These are phyloP conservation scores for Allolobophora icterica DNA, from an alignment of 2,888 invertebrate species.

Conservation along the genomic window DNA sequence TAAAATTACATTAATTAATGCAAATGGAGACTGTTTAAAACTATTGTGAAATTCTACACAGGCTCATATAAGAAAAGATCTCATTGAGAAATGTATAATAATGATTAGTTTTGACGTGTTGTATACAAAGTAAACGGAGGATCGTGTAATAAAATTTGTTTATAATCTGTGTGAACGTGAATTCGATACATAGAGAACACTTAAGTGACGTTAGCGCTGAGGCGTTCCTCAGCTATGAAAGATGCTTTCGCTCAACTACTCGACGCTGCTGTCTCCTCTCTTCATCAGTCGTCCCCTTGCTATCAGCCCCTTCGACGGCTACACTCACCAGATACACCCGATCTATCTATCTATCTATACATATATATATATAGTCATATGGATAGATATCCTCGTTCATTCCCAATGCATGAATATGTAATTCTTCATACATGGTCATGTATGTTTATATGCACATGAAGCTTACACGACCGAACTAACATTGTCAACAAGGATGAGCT, in stretches of 20 bases:
- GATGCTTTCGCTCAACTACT: background rate
- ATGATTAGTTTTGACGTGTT: background rate
- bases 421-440: too few relatives aligned
- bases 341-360: background rate
- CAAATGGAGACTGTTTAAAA: background rate
- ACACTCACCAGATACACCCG: slow-evolving; percentile 1
- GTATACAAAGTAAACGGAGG: background rate
- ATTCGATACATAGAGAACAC: background rate
- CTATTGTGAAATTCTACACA: background rate
- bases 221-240: background rate
- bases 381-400: background rate
- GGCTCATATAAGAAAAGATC: background rate
- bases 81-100: background rate
- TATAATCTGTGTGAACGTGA: background rate
- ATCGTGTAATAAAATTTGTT: background rate
- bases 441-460: too few relatives aligned
- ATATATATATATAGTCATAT: background rate
- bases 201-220: background rate
- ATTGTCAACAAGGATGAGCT: too few relatives aligned
- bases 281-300: background rate
- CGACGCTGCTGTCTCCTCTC: background rate
- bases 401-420: too few relatives aligned
- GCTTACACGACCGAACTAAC: too few relatives aligned
- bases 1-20: background rate
- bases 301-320: background rate